Evolutionary conservation across 2,113 vertebrate species (phyloP).

Genomic region (Ochotona princeps): DNA sequence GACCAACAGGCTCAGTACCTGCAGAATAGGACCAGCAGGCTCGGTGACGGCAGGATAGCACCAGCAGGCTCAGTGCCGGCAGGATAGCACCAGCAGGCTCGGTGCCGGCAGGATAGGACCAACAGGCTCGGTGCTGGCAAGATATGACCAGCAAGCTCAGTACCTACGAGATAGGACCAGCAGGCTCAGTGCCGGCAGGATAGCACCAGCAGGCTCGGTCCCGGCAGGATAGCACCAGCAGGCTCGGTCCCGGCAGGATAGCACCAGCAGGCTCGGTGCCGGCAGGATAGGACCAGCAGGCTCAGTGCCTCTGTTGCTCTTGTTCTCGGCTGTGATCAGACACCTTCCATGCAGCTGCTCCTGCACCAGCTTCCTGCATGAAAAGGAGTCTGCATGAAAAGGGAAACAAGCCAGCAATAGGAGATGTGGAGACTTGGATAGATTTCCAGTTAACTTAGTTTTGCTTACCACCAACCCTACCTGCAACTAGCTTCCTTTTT

Average conservation of each 20-base stretch:
- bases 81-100: background rate
- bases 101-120: no score
- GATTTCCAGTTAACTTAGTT: background rate
- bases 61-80: background rate
- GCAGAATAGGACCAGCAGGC: background rate
- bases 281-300: no score
- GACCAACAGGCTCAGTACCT: background rate
- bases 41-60: background rate
- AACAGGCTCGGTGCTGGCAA: no score
- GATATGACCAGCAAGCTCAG: background rate
- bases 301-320: background rate
- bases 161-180: no score
- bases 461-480: background rate
- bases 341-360: background rate
- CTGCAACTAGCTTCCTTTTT: background rate
- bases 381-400: background rate
- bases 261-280: background rate
- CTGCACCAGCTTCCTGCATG: no score
- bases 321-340: background rate
- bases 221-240: no score
- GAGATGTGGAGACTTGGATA: background rate
- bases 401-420: background rate
- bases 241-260: no score
- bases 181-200: background rate
- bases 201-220: background rate